Conservation (phyloP, 2,888 invertebrate species). For the Spodoptera littoralis region DNA sequence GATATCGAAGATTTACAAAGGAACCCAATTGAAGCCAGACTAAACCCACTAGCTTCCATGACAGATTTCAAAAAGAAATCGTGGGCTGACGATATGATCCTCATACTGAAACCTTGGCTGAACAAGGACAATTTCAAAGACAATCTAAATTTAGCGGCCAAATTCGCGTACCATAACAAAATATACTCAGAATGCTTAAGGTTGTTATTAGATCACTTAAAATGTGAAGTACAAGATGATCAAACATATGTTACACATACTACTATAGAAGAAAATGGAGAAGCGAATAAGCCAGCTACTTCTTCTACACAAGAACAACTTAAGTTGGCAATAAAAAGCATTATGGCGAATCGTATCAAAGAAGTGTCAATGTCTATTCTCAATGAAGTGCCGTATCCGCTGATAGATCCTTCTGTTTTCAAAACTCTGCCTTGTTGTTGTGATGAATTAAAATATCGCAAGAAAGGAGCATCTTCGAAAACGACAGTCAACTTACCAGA, state of each 20-base stretch:
- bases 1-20: conserved; percentile 73
- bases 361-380: conserved; percentile 79
- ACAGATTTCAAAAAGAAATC: conserved; percentile 78
- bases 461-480: conserved; percentile 50
- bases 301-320: conserved; percentile 68
- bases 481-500: conserved; percentile 51
- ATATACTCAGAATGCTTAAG: conserved; percentile 76
- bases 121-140: conserved; percentile 67
- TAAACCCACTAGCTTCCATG: conserved; percentile 73
- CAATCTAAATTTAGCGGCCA: conserved; percentile 81
- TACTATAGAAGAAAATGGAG: conserved; percentile 44
- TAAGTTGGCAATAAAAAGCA: conserved; percentile 73
- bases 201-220: conserved; percentile 73
- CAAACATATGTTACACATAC: conserved; percentile 73
- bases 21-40: conserved; percentile 70
- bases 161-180: conserved; percentile 77
- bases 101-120: conserved; percentile 78
- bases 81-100: conserved; percentile 80
- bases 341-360: conserved; percentile 81
- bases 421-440: conserved; percentile 78
- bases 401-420: conserved; percentile 67
- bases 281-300: conserved; percentile 43
- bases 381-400: conserved; percentile 77
- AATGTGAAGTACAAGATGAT: conserved; percentile 60
- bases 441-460: conserved; percentile 74